phyloP scores from a whole-genome alignment of 2,888 invertebrate genomes.

The Pilophorus perplexus region DNA sequence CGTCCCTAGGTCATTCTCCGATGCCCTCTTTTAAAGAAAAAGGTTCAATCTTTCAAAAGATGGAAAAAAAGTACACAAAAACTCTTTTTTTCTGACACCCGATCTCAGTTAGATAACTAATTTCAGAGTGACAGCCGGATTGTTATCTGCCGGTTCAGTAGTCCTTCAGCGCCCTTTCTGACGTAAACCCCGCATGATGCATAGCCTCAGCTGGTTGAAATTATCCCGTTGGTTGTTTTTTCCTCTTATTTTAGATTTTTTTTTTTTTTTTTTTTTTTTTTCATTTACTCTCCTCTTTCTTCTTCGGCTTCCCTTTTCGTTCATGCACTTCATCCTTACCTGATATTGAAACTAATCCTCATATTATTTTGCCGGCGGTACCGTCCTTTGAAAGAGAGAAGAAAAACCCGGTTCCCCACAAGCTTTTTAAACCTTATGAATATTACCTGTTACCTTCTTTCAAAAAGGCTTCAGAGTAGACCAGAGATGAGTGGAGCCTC shows the following conservation, averaged over 20 bases:
- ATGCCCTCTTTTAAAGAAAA: too few relatives aligned
- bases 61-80: neutral
- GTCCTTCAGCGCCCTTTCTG: slow-evolving; percentile 6
- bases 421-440: slow-evolving; percentile 6
- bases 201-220: slow-evolving; percentile 25
- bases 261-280: neutral
- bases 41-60: slow-evolving; percentile 11
- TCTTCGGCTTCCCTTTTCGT: neutral
- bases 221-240: neutral
- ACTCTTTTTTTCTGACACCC: slow-evolving; percentile 32
- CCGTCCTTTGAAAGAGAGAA: neutral
- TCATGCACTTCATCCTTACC: slow-evolving; percentile 22
- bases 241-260: neutral
- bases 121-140: slow-evolving; percentile 43
- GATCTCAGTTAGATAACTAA: slow-evolving; percentile 40
- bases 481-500: too few relatives aligned
- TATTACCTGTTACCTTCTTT: slow-evolving; percentile 14
- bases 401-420: neutral
- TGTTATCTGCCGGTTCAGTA: slow-evolving; percentile 38
- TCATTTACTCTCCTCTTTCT: neutral
- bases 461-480: too few relatives aligned
- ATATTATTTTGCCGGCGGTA: slow-evolving; percentile 18
- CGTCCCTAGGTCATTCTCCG: too few relatives aligned
- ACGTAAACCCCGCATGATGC: slow-evolving; percentile 9
- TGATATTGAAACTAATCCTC: slow-evolving; percentile 39